Base-by-base conservation (phyloP, 2,113 vertebrate genomes). In the Bungarus multicinctus region DNA sequence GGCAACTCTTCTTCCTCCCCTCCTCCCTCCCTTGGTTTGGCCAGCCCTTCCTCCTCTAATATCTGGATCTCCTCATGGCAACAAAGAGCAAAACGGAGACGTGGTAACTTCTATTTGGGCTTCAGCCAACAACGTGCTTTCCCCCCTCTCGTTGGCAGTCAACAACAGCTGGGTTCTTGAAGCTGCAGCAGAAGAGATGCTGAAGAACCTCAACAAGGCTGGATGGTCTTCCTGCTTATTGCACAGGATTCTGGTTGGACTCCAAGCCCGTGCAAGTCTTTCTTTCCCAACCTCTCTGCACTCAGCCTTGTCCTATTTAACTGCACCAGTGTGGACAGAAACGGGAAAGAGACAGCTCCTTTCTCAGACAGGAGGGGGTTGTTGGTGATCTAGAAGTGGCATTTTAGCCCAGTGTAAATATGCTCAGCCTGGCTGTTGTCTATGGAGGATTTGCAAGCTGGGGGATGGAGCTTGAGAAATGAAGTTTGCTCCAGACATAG, bases 1-100 rank as follows among this genome's bases (percentile, higher is more conserved):
- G 60, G 58, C 53, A 27, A 43, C 47, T 43, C 34, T n/a, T 20
- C 14, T 25, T 1, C 1, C 47, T 7, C 23, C 25, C 3, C 9
- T 20, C 23, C 25, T 2, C 27, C 7, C 22, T 8, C n/a, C 5
- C 5, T n/a, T n/a, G 4, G 23, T 47, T 52, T 88, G 81, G 22
- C 47, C 91, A 60, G 93, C 95, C 91, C 39, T 3, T 90, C 53
- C 57, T 87, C 91, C 39, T 87, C 54, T 85, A 87, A 30, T 90
- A 57, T 58, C 94, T 94, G 85, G 94, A 94, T n/a, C 50, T 60
- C 87, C 93, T 81, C 64, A 20, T 69, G 27, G 47, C 47, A 91
- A 53, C 52, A 3, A n/a, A 89, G 53, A 81, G n/a, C 81, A 39
- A 34, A 20, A 2, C 22, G 30, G 45, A 85, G 54, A 58, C 34